Base-by-base conservation (phyloP, 2,888 invertebrate species). In the Antheraea yamamai region DNA sequence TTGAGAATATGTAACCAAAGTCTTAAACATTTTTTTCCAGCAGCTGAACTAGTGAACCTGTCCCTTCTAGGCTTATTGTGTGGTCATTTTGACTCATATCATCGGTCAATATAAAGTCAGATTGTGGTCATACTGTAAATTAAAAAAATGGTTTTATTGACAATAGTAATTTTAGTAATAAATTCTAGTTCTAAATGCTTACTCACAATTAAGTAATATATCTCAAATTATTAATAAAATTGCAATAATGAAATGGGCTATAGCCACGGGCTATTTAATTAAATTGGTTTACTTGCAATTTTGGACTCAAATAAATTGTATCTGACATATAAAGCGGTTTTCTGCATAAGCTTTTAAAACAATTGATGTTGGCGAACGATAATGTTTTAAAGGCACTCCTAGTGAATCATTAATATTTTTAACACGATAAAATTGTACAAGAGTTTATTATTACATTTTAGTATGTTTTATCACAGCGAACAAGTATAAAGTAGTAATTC, bases 321-420 rank as follows among this genome's bases (percentile, higher is more conserved):
- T 83, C 81, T 81, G 70, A 77, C 76, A 79, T 81, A 83, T 81
- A 78, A 84, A 87, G 83, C 82, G 85, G 84, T 87, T 87, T 86
- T 85, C 79, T 82, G 84, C 82, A 84, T 89, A 90, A 90, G 91
- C 92, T 92, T 92, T 92, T 91, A 92, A 90, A 91, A 88, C 91
- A 92, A 92, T 92, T 91, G 89, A 82, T 85, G 84, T 79, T 82
- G 83, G 84, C 85, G 84, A 85, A 82, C 85, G 83, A 83, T 85
- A 86, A 79, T 82, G 78, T 80, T 77, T 82, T 77, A 79, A 80
- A 80, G 81, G 84, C 87, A 85, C 86, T 88, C 81, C 84, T 86
- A 81, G 79, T 84, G 82, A 85, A 88, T 74, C 64, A 58, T 70
- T 74, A 35, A 68, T 64, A 47, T 73, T 73, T 66, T 70, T 71